Conservation (phyloP, 2,113 vertebrate species). For the Tragulus kanchil region DNA sequence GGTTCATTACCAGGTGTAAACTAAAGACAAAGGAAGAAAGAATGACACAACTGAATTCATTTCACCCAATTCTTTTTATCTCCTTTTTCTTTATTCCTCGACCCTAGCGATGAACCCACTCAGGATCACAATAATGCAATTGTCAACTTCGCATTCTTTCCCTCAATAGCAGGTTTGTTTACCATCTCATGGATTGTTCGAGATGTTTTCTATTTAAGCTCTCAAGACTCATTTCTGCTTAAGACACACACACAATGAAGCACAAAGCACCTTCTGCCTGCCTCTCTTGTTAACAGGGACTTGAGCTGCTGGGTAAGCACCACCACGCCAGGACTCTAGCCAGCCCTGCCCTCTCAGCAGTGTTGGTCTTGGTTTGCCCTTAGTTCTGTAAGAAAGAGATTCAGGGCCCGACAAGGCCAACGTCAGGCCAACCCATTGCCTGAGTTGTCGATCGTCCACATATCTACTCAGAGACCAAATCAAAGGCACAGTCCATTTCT, state of each 20-base stretch:
- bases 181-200: constrained; percentile 63
- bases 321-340: not conserved
- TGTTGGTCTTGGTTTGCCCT: not conserved
- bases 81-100: constrained; percentile 54
- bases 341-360: not conserved
- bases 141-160: constrained; percentile 69
- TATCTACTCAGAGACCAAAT: not conserved
- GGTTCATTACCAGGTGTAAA: constrained; percentile 72
- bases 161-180: constrained; percentile 71
- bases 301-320: not conserved
- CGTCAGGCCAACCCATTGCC: not conserved
- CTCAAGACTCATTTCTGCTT: constrained; percentile 68
- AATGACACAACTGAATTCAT: constrained; percentile 60
- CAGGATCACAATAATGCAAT: constrained; percentile 55
- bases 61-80: constrained; percentile 40
- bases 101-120: constrained; percentile 42
- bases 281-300: constrained; percentile 8
- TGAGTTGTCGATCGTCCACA: not conserved
- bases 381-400: not conserved
- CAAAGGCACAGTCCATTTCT: not conserved
- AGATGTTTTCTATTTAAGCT: constrained; percentile 66
- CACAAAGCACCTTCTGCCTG: not conserved
- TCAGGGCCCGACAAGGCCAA: not conserved
- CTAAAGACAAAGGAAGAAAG: constrained; percentile 79
- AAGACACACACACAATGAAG: not conserved